Percentiles rank a stretch among this genome's conserved stretches.
These are phyloP conservation scores for Meiosimyza decipiens DNA, from an alignment of 2,888 invertebrate genomes.

Conservation along the genomic window DNA sequence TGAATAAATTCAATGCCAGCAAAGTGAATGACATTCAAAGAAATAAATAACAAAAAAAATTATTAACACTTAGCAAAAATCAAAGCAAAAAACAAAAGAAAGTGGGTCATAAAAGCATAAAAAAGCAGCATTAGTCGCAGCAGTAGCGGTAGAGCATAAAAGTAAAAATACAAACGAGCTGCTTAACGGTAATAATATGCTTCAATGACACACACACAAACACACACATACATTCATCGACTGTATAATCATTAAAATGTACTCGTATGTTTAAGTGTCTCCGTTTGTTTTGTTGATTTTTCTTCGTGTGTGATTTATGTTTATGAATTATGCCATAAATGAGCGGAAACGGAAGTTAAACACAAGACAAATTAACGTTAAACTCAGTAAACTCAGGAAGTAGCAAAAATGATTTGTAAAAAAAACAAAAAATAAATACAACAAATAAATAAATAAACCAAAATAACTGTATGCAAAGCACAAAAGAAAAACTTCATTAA, in stretches of 20 bases:
- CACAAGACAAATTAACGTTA: not conserved
- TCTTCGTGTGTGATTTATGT: not conserved
- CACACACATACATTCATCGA: not conserved
- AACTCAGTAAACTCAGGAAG: slow-evolving; percentile 3
- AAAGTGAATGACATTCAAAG: too few species aligned
- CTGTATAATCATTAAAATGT: not conserved
- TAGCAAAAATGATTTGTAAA: not conserved
- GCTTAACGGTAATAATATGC: slow-evolving; percentile 3
- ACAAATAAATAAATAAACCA: not conserved
- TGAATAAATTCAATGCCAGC: too few species aligned
- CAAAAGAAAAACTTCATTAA: not conserved
- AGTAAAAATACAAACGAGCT: not conserved
- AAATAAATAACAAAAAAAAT: too few species aligned
- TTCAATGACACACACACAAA: not conserved
- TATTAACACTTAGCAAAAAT: too few species aligned
- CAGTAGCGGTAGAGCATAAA: slow-evolving; percentile 10
- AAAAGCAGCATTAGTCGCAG: too few species aligned
- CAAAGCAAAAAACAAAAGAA: too few species aligned
- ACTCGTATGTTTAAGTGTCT: not conserved
- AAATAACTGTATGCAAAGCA: not conserved
- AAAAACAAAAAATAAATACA: not conserved
- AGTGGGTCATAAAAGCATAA: too few species aligned
- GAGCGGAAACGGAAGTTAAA: slow-evolving; percentile 19
- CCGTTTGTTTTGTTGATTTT: not conserved
- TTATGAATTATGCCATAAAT: slow-evolving; percentile 2